phyloP scores from a whole-genome alignment of 2,113 vertebrate species.

The Odocoileus virginianus region DNA sequence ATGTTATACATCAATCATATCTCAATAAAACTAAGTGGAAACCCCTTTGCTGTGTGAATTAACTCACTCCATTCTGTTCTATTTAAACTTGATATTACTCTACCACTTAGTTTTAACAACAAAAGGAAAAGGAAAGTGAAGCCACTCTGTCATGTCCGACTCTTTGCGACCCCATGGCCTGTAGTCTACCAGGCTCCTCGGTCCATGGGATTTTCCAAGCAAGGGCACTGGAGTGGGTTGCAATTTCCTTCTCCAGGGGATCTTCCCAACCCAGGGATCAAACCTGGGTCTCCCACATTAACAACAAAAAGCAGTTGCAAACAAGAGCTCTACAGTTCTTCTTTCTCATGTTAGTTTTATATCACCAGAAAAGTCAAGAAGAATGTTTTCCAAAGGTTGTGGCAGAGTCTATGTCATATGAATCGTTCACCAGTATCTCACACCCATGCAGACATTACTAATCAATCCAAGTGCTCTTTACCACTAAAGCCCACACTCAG shows the following conservation, averaged over 20 bases:
- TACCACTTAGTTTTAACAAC: neutral
- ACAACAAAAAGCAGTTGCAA: neutral
- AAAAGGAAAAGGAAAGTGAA: neutral
- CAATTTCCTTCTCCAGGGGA: neutral
- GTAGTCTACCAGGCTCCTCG: neutral
- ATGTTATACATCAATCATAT: neutral
- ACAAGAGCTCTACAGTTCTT: neutral
- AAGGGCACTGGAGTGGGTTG: neutral
- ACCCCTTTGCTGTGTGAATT: neutral
- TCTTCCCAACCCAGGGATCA: neutral
- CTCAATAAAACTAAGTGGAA: neutral
- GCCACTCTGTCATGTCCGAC: rapidly evolving
- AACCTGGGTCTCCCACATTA: neutral
- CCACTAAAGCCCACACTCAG: neutral
- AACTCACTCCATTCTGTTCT: neutral
- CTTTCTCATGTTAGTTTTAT: neutral
- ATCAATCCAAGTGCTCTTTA: neutral
- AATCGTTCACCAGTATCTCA: neutral
- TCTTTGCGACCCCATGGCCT: neutral
- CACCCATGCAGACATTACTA: neutral
- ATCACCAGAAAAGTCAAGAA: neutral
- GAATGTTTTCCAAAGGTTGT: neutral
- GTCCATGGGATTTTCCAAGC: neutral
- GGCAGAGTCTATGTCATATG: neutral
- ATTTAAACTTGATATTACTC: neutral